A percentile compares a stretch with the other conserved stretches of the same genome.
These are phyloP conservation scores for Agrotis clavis DNA, from an alignment of 2,888 invertebrate genomes.

Conservation along the genomic window DNA sequence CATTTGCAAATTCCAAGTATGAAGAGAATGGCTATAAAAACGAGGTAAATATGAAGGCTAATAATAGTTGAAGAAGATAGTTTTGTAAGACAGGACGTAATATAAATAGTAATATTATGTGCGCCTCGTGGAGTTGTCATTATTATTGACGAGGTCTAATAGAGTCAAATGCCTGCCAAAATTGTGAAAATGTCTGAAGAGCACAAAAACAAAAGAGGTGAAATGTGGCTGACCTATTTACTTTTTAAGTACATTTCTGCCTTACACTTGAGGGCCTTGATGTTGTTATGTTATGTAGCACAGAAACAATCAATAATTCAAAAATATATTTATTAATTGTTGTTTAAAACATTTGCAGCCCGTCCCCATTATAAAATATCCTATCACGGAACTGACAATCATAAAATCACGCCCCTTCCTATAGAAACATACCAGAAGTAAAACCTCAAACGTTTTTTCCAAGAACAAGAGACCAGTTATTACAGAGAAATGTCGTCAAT, in stretches of 20 bases:
- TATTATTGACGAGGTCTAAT: too few species aligned
- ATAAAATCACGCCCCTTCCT: background rate
- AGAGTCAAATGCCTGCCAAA: too few species aligned
- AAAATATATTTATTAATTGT: too few species aligned
- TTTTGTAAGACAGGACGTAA: background rate
- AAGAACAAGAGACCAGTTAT: constrained; percentile 55
- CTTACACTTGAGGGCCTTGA: accelerated
- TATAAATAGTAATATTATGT: too few species aligned
- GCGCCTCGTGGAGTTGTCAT: too few species aligned
- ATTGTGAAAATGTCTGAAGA: too few species aligned
- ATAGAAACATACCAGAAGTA: constrained; percentile 16
- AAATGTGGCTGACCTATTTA: background rate
- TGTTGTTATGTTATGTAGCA: background rate
- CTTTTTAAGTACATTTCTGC: background rate
- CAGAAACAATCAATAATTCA: background rate
- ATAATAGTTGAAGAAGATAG: background rate
- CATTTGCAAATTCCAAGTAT: background rate
- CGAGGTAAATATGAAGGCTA: background rate
- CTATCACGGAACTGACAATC: background rate
- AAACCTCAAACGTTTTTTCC: constrained; percentile 33
- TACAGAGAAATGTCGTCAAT: constrained; percentile 70
- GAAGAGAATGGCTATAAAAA: background rate
- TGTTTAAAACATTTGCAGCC: background rate
- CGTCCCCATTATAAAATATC: background rate
- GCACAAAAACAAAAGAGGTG: too few species aligned